Evolutionary conservation across 23 tunicate genomes (phyloP).

Genomic region (Phallusia fumigata): DNA sequence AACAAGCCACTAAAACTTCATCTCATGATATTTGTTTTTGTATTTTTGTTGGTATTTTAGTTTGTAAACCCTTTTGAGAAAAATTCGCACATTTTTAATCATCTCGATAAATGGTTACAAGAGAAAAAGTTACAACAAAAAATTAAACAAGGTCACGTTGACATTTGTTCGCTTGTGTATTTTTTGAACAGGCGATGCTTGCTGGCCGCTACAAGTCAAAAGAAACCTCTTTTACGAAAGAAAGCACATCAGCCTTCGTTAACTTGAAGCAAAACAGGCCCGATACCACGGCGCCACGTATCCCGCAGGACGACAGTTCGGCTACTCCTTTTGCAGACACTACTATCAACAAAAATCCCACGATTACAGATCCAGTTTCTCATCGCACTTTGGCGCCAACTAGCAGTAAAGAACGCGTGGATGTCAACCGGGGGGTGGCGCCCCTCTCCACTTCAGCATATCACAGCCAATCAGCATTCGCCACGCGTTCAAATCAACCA

Average conservation of each 20-base stretch:
- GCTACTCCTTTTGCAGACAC: neutral
- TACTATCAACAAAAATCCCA: neutral
- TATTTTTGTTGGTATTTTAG: no score
- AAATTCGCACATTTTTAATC: no score
- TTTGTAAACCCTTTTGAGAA: no score
- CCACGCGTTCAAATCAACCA: conserved; percentile 9
- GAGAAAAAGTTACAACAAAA: neutral
- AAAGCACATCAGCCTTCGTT: neutral
- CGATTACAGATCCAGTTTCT: neutral
- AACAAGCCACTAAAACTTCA: no score
- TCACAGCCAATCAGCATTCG: conserved; percentile 10
- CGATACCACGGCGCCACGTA: neutral
- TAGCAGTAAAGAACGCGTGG: neutral
- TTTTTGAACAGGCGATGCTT: neutral
- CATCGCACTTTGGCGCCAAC: neutral
- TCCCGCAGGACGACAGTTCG: no score
- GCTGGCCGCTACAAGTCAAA: no score
- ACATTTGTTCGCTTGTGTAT: no score
- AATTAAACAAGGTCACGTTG: no score
- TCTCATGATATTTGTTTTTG: no score
- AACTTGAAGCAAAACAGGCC: neutral
- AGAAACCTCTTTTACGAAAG: neutral
- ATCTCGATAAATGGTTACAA: no score
- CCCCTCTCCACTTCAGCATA: neutral
- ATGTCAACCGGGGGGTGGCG: neutral